Conservation (phyloP, 2,888 invertebrate species). For the Macroteleia sp. region DNA sequence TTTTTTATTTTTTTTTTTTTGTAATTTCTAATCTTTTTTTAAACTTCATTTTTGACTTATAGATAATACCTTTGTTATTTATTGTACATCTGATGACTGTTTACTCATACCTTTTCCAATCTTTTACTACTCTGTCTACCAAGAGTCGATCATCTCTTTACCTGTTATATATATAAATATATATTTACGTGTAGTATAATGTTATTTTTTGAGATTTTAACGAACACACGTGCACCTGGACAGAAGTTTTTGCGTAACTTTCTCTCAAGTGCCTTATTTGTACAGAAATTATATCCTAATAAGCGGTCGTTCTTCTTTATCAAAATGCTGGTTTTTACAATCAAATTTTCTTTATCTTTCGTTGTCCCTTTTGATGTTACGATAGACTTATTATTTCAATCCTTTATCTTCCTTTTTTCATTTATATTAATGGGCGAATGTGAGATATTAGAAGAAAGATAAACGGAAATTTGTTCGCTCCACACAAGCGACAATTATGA, state of each 20-base stretch:
- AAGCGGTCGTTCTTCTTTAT: conserved; percentile 63
- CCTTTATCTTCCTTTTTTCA: no score
- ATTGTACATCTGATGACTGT: conserved; percentile 80
- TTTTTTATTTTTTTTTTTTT: conserved; percentile 8
- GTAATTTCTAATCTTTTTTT: conserved; percentile 17
- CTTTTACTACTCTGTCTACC: conserved; percentile 70
- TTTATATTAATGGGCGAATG: no score
- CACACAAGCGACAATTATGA: conserved; percentile 34
- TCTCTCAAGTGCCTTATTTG: conserved; percentile 81
- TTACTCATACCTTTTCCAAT: conserved; percentile 68
- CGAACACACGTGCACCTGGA: conserved; percentile 74
- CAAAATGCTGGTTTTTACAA: conserved; percentile 6
- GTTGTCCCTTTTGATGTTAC: conserved; percentile 13
- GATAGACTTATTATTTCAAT: conserved; percentile 8
- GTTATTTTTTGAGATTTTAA: conserved; percentile 77
- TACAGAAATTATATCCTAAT: conserved; percentile 80
- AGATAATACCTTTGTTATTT: conserved; percentile 81
- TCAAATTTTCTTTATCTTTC: conserved; percentile 1
- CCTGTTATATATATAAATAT: conserved; percentile 66
- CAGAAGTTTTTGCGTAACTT: conserved; percentile 70
- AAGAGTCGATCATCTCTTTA: conserved; percentile 71
- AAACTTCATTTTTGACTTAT: conserved; percentile 71
- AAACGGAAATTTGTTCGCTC: no score
- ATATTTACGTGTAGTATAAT: conserved; percentile 72
- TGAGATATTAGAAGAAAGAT: no score